Evolutionary conservation across 2,888 invertebrate genomes (phyloP), one percentile per base, ranked within the genome.

Genomic region (Hydraecia micacea): DNA sequence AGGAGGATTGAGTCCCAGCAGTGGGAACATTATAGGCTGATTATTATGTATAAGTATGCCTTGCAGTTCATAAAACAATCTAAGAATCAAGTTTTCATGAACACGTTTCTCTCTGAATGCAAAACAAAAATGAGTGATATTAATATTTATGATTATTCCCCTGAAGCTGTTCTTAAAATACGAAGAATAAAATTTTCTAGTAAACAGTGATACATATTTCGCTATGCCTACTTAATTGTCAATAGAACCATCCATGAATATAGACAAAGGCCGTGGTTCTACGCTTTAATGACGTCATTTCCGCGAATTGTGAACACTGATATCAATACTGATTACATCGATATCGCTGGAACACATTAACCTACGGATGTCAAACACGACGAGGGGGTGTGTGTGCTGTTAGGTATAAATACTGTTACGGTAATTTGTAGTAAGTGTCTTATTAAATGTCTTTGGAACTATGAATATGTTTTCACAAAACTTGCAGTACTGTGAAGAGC

Each of bases 321-420:
- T 46, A 81, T 70, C 70, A 81, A 81, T 81, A 76, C 36, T 77
- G 60, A 80, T 67, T 80, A 82, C 63, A 68, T 36, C 52, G 28
- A 69, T 82, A 69, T 81, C 73, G 18, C 71, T 72, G 65, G 70
- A 76, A 80, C 76, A 55, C 60, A 70, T 76, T 71, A 80, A 66
- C 69, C 60, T 81, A 36, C 67, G 28, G 52, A 42, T 66, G 36
- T 49, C 60, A 52, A 65, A 68, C 67, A 55, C 36, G 39, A 62
- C 36, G 3, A 52, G 15, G 28, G 52, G 5, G 32, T 73, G n/a
- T n/a, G 18, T 42, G 15, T 60, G 8, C 6, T 32, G 21, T 18
- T 28, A 39, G 21, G 9, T 70, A 78, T 21, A 21, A 15, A 60
- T 25, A 49, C 7, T n/a, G 68, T 52, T 15, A 39, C 25, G 58